phyloP scores from a whole-genome alignment of 2,113 vertebrate genomes.

The Illadopsis cleaveri region DNA sequence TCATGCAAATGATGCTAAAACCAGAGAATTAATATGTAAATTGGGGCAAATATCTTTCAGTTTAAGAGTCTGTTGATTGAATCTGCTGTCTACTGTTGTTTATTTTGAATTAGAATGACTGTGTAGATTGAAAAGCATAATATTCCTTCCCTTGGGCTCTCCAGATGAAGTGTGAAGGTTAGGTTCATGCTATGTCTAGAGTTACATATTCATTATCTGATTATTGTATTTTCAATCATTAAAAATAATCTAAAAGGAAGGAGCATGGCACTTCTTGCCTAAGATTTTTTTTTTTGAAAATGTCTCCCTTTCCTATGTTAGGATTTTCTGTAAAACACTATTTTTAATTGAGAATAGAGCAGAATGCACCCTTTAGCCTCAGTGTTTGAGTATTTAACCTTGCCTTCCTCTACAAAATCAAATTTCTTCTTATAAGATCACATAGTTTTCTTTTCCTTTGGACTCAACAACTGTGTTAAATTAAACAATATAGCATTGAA shows the following conservation, averaged over 20 bases:
- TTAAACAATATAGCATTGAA: background rate
- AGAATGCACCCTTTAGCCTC: background rate
- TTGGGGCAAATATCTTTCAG: background rate
- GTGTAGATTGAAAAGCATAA: background rate
- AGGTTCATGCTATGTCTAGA: background rate
- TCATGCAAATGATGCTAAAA: background rate
- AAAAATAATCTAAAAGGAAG: background rate
- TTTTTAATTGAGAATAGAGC: background rate
- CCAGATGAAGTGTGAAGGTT: background rate
- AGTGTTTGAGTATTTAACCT: background rate
- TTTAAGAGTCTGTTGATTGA: background rate
- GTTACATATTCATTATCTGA: background rate
- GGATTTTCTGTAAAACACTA: background rate
- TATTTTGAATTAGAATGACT: background rate
- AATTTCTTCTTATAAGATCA: background rate
- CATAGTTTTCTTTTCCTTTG: background rate
- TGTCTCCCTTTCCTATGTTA: background rate
- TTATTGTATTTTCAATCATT: background rate
- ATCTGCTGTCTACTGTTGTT: background rate
- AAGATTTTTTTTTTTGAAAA: background rate
- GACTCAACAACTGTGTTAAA: background rate
- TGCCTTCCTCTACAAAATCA: background rate
- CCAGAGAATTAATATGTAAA: background rate
- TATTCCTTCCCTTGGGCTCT: background rate
- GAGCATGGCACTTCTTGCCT: background rate